Base-by-base conservation (phyloP, 2,797 vertebrate species). In the Gallinago solitaria region DNA sequence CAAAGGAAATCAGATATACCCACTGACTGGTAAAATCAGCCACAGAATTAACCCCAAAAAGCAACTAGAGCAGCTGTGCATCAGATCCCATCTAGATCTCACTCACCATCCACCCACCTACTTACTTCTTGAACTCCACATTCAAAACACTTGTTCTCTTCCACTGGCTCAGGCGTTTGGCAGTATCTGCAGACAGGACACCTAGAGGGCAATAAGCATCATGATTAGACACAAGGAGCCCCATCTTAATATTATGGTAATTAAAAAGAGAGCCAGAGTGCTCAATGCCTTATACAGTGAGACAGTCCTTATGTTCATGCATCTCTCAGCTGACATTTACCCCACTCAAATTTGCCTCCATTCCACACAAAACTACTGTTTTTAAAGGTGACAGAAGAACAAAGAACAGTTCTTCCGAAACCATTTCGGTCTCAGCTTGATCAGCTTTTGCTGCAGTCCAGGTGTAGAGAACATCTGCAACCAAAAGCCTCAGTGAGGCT, bases 111-210 rank as follows among this genome's bases (percentile, higher is more conserved):
- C 91, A 92, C 79, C 92, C 83, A 87, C 67, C 92, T 95, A 98
- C 98, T 98, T 98, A 99, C 99, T 98, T 99, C 99, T 97, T 99
- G 99, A 69, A 99, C 99, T 15, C 99, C 99, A 78, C 99, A 99
- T 96, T 99, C 99, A 87, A 99, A 99, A 95, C 99, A 99, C 94
- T 99, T 99, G 97, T 99, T 99, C 97, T 99, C 99, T 94, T 99
- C 99, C 21, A 99, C 99, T 0, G 99, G 99, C 92, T 99, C 99
- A 11, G 99, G 99, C 0, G 99, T 99, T 97, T 99, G 99, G 97
- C 99, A 99, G 97, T 99, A 99, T 45, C 99, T 97, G 97, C 99
- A 99, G 87, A 99, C 99, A 3, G 99, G 99, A 97, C 99, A 99
- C 98, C 99, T 99, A 95, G 59, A 90, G 93, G 93, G 85, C 92